Evolutionary conservation across 2,888 invertebrate genomes (phyloP), one percentile per base, ranked within the genome.

Genomic region (Stenurella melanura): DNA sequence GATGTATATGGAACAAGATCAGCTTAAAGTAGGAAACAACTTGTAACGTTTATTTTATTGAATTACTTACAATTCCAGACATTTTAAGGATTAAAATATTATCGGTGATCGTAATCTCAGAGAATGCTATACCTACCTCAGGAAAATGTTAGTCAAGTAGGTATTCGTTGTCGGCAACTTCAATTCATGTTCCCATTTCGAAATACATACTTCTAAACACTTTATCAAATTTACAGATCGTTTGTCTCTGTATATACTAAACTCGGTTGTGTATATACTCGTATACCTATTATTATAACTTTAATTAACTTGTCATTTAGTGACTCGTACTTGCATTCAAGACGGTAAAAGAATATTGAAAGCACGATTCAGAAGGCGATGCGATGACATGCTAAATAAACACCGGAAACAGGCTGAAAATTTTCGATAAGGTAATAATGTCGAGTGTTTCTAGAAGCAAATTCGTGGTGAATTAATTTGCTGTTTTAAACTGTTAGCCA

Each of bases 311-410:
- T 50, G 50, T 50, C 50, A 50, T 12, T 50, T 50, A 12, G 50
- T n/a, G n/a, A 50, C n/a, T 50, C 50, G 6, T 50, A 50, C 50
- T n/a, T 50, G n/a, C 4, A 50, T 50, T 50, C n/a, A 50, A 50
- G n/a, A 3, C n/a, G n/a, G 50, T 1, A 34, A 50, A 50, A n/a
- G n/a, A n/a, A 50, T 50, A 50, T 50, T n/a, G 50, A 17, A n/a
- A 50, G 50, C 50, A n/a, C 1, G n/a, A 50, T 50, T 15, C 15
- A n/a, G 50, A 4, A 50, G 50, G 12, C 15, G n/a, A 50, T n/a
- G 50, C 50, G 50, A 50, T n/a, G 50, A 50, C 50, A 50, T n/a
- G 50, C n/a, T 50, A n/a, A 15, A 50, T 50, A 50, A 50, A n/a
- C 50, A 50, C n/a, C 50, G 50, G 50, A 50, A 50, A n/a, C 50